phyloP scores from a whole-genome alignment of 2,888 invertebrate species.

The Orthonevra nobilis region DNA sequence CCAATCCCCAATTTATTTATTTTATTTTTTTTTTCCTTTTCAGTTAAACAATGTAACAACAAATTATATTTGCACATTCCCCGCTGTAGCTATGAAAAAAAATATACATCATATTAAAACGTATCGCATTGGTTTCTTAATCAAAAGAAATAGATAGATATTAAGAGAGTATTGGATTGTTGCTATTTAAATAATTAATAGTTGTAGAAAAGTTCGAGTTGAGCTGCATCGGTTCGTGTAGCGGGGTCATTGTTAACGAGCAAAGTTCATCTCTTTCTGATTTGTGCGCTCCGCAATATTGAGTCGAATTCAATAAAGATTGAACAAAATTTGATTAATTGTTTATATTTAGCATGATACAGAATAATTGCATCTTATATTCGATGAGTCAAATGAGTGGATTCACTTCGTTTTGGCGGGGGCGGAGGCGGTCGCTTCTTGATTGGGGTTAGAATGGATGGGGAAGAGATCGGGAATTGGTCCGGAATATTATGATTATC shows the following conservation, averaged over 20 bases:
- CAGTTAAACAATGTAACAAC: constrained; percentile 34
- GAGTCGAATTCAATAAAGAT: constrained; percentile 8
- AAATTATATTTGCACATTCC: constrained; percentile 66
- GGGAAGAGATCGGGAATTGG: constrained; percentile 60
- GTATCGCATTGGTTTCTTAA: no score
- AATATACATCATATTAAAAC: constrained; percentile 40
- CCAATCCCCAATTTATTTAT: constrained; percentile 26
- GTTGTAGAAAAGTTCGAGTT: constrained; percentile 40
- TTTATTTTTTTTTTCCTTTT: neutral
- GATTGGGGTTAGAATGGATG: constrained; percentile 75
- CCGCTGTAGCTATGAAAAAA: no score
- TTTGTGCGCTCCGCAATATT: constrained; percentile 47
- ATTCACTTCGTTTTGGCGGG: constrained; percentile 93
- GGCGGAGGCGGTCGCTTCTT: constrained; percentile 92
- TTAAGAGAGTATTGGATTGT: constrained; percentile 1
- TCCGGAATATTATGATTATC: constrained; percentile 68
- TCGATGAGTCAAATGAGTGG: constrained; percentile 87
- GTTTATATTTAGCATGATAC: constrained; percentile 15
- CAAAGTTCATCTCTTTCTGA: constrained; percentile 4
- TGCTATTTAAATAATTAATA: constrained; percentile 18
- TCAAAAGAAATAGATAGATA: constrained; percentile 18
- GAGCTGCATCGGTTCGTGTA: constrained; percentile 33
- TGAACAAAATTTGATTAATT: constrained; percentile 1
- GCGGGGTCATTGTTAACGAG: constrained; percentile 36
- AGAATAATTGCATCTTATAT: constrained; percentile 42